A percentile compares a stretch with the other conserved stretches of the same genome.
These are phyloP conservation scores for Acropora tenuis DNA, from an alignment of 64 coral and sea anemone genomes.

Conservation along the genomic window DNA sequence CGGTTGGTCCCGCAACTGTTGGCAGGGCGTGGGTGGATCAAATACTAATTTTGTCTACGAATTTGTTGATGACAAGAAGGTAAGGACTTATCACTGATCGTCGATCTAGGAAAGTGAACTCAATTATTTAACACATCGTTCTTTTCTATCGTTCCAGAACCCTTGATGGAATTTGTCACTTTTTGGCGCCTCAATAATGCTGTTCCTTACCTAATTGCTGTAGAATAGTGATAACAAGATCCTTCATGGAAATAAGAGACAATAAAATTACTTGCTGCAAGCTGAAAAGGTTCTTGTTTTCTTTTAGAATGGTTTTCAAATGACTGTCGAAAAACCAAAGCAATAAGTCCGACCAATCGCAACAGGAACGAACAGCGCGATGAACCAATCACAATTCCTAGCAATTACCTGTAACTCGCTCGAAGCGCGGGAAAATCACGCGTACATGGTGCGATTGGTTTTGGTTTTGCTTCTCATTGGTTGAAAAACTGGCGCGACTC, in stretches of 20 bases:
- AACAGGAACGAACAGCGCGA: no score
- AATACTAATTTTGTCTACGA: constrained; percentile 54
- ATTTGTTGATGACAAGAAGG: constrained; percentile 40
- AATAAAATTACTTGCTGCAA: background rate
- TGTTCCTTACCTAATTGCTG: background rate
- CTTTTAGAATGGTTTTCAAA: no score
- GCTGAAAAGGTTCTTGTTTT: background rate
- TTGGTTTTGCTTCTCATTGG: no score
- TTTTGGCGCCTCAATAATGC: background rate
- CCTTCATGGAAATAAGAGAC: background rate
- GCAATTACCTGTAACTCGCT: no score
- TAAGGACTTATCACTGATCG: background rate
- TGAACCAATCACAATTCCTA: no score
- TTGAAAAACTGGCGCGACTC: no score
- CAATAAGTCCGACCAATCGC: no score
- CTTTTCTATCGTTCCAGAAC: background rate
- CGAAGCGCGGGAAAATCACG: no score
- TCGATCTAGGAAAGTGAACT: background rate
- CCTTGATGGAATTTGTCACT: background rate
- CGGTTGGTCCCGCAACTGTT: constrained; percentile 56
- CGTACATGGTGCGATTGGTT: no score
- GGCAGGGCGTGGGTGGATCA: constrained; percentile 62
- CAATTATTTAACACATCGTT: background rate
- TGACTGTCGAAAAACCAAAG: no score
- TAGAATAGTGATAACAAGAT: background rate